Evolutionary conservation across 2,113 vertebrate genomes (phyloP).

Genomic region (Oncorhynchus clarkii): DNA sequence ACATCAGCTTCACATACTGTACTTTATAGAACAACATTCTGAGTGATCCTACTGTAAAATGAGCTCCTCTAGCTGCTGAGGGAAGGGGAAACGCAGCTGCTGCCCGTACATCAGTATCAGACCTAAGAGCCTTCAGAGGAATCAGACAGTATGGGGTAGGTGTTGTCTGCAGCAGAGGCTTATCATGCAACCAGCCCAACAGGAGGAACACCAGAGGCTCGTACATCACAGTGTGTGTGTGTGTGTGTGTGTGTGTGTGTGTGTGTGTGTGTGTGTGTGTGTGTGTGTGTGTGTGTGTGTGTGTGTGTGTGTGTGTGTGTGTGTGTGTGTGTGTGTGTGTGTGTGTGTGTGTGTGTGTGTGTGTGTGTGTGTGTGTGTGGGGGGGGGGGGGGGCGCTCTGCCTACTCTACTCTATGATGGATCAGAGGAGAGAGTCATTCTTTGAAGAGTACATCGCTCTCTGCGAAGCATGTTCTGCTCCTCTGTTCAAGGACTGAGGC

Average conservation of each 20-base stretch:
- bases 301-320: too few relatives aligned
- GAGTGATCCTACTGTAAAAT: slow-evolving; percentile 20
- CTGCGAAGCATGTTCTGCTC: slow-evolving; percentile 18
- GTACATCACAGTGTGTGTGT: slow-evolving; percentile 16
- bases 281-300: too few relatives aligned
- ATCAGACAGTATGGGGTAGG: slow-evolving; percentile 14
- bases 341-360: too few relatives aligned
- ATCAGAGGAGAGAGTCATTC: slow-evolving; percentile 33
- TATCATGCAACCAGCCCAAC: neutral
- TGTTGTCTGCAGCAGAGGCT: slow-evolving; percentile 13
- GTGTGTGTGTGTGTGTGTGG: too few relatives aligned
- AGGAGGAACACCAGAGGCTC: slow-evolving; percentile 22
- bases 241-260: slow-evolving; percentile 13
- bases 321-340: too few relatives aligned
- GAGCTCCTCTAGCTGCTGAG: slow-evolving; percentile 20
- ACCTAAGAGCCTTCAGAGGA: slow-evolving; percentile 30
- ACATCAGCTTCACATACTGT: slow-evolving; percentile 1
- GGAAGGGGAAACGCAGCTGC: neutral
- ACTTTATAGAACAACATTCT: slow-evolving; percentile 30
- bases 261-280: too few relatives aligned
- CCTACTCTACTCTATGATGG: slow-evolving; percentile 11
- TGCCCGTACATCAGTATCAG: slow-evolving; percentile 24
- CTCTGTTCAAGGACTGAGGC: slow-evolving; percentile 32
- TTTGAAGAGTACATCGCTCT: slow-evolving; percentile 28
- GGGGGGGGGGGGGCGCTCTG: slow-evolving; percentile 5